Conservation (phyloP, 1,140 invertebrate genomes). For the Manduca sexta region DNA sequence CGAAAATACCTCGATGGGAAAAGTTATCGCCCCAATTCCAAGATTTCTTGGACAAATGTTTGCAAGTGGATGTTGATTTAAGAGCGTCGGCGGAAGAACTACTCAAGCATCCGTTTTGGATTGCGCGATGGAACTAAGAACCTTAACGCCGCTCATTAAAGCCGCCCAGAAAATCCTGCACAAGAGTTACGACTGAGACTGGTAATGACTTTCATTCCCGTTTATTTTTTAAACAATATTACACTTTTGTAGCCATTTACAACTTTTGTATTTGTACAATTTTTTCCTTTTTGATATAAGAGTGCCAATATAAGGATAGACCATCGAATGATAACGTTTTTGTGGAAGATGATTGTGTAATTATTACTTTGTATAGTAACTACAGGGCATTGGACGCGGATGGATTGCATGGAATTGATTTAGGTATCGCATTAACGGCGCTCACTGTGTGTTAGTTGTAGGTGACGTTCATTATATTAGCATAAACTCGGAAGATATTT, state of each 20-base stretch:
- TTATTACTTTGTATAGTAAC: constrained; percentile 1
- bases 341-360: constrained; percentile 1
- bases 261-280: constrained; percentile 18
- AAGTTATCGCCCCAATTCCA: constrained; percentile 83
- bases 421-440: neutral
- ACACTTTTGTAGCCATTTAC: constrained; percentile 31
- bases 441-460: neutral
- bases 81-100: constrained; percentile 90
- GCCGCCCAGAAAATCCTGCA: constrained; percentile 88
- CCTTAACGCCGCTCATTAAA: constrained; percentile 91
- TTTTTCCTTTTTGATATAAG: constrained; percentile 1
- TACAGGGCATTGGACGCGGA: no score
- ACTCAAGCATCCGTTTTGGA: constrained; percentile 91
- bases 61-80: constrained; percentile 93
- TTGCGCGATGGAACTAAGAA: constrained; percentile 87
- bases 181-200: constrained; percentile 72
- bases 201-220: constrained; percentile 28
- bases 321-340: neutral
- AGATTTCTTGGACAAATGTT: constrained; percentile 92
- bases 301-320: constrained; percentile 32
- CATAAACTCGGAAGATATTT: constrained; percentile 29
- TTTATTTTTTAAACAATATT: constrained; percentile 19
- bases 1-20: constrained; percentile 89
- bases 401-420: neutral
- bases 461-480: constrained; percentile 3